Base-by-base conservation (phyloP, 2,888 invertebrate genomes). In the Mesorhabditis spiculigera region DNA sequence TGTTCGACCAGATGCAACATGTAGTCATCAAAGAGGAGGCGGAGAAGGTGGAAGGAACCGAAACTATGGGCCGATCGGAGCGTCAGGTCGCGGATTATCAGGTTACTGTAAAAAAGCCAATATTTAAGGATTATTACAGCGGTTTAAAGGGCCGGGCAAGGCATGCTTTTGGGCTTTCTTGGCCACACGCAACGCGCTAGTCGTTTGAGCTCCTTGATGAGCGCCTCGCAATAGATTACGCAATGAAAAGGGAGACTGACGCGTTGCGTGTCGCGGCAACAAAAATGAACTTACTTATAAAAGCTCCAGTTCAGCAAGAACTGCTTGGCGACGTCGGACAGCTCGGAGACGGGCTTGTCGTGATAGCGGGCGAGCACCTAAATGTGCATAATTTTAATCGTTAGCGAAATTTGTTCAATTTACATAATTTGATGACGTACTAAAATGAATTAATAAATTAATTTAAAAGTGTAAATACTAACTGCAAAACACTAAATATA, bases 241-340 rank as follows among this genome's bases (percentile, higher is more conserved):
- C 8, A 2, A 50, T 13, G 3, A 50, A 50, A 50, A 50, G n/a
- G 1, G 58, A 28, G 28, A 1, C 1, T 28, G 28, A n/a, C 28
- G 28, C 28, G 28, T 3, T 28, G 28, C 28, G 28, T 28, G 28
- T 3, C 28, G 28, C 28, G 28, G 28, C 28, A 1, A 28, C 28
- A 28, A 42, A 28, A 44, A 8, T 13, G 44, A 58, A 44, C 67
- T 70, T 6, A 79, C 91, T 92, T 93, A 89, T 96, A 97, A 89
- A 96, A 97, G 79, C 94, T 95, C 97, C 97, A 98, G 88, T 96
- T 95, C 74, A 97, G 91, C 82, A 98, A 90, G 89, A 98, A 94
- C 86, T 95, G 93, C 66, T 93, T 89, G 5, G 93, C 94, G 68
- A 92, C 92, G 86, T 92, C 91, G 41, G 92, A 91, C 88, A 93